Evolutionary conservation across 2,797 vertebrate genomes (phyloP).

Genomic region (Triplophysa bombifrons): DNA sequence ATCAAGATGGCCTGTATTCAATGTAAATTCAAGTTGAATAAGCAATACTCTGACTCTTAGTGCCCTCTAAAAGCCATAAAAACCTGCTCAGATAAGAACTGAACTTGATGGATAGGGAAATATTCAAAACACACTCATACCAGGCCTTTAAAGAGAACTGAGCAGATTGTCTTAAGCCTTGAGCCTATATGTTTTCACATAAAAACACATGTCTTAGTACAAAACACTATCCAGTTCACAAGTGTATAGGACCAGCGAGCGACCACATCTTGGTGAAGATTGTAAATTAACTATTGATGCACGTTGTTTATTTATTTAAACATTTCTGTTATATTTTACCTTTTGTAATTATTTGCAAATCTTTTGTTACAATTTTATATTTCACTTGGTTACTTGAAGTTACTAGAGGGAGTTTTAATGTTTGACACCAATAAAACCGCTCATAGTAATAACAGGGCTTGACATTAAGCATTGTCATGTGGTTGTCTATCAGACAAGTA

Average conservation of each 20-base stretch:
- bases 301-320: too few relatives aligned
- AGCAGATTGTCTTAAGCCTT: not conserved
- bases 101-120: not conserved
- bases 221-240: not conserved
- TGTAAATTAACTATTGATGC: not conserved
- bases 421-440: too few relatives aligned
- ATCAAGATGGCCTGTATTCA: not conserved
- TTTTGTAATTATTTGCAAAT: too few relatives aligned
- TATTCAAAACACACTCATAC: not conserved
- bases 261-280: conserved; percentile 4
- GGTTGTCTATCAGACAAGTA: too few relatives aligned
- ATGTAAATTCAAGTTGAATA: not conserved
- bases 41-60: not conserved
- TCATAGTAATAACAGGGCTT: too few relatives aligned
- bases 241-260: not conserved
- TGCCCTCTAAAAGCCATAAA: not conserved
- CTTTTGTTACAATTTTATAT: too few relatives aligned
- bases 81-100: not conserved
- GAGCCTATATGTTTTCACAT: not conserved
- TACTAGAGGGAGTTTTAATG: too few relatives aligned
- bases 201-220: not conserved
- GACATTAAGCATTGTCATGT: too few relatives aligned
- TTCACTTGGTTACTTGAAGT: too few relatives aligned
- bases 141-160: not conserved
- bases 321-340: too few relatives aligned